These are phyloP conservation scores for Melanocharis versteri DNA, from an alignment of 2,113 vertebrate genomes.

Conservation along the genomic window DNA sequence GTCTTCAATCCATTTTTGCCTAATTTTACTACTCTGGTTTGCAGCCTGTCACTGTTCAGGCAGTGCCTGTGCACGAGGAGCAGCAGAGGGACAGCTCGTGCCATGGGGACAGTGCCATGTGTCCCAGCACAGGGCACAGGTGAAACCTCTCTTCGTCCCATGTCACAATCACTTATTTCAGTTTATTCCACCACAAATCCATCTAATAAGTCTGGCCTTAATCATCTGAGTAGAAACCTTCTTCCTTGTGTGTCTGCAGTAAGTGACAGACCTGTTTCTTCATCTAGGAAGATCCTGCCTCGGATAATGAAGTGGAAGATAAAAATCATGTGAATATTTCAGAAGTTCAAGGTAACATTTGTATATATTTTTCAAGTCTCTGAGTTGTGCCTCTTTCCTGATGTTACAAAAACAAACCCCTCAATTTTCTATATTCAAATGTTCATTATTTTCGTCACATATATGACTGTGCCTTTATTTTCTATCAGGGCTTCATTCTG, in stretches of 20 bases:
- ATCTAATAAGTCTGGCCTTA: neutral
- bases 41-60: neutral
- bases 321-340: neutral
- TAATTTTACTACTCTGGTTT: neutral
- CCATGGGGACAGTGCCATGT: neutral
- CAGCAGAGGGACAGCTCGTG: neutral
- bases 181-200: neutral
- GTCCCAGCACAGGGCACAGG: neutral
- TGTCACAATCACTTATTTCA: neutral
- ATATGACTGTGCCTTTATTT: neutral
- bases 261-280: neutral
- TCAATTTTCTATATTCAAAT: neutral
- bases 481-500: neutral
- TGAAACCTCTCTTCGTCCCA: accelerated
- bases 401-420: neutral
- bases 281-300: slow-evolving; percentile 56
- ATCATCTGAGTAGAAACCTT: neutral
- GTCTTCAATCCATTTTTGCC: neutral
- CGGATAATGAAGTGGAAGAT: slow-evolving; percentile 17
- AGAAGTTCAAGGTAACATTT: slow-evolving; percentile 60
- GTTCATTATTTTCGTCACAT: neutral
- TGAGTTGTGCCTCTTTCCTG: neutral
- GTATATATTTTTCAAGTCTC: neutral
- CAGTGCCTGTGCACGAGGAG: neutral
- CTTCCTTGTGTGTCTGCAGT: neutral